Evolutionary conservation across 2,888 invertebrate species (phyloP).

Genomic region (Lucinisca nassula): DNA sequence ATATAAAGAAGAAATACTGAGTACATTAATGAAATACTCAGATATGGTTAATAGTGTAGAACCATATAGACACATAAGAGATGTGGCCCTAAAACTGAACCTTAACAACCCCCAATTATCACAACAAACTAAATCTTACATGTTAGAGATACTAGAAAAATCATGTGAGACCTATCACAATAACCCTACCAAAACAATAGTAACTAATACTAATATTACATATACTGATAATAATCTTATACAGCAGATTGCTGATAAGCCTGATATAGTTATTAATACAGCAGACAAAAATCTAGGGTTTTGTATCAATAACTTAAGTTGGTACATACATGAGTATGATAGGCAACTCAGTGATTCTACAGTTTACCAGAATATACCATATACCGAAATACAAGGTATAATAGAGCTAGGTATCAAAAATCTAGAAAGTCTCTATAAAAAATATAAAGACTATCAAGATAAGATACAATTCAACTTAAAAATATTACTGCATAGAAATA

Average conservation of each 20-base stretch:
- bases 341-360: not conserved
- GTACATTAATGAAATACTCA: not conserved
- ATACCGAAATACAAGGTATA: not conserved
- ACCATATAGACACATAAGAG: not conserved
- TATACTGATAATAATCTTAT: not conserved
- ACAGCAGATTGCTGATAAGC: not conserved
- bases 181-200: not conserved
- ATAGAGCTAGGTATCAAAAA: not conserved
- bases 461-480: not conserved
- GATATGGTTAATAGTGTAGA: not conserved
- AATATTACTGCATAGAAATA: not conserved
- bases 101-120: not conserved
- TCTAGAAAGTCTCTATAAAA: not conserved
- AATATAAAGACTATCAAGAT: not conserved
- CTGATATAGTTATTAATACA: not conserved
- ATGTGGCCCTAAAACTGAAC: not conserved
- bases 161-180: not conserved
- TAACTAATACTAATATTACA: not conserved
- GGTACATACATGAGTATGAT: not conserved
- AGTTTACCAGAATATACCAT: not conserved
- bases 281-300: not conserved
- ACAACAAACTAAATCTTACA: not conserved
- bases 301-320: not conserved
- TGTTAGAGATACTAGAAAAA: not conserved
- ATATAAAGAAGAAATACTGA: not conserved